Conservation (phyloP, 2,113 vertebrate genomes). For the Hyperoodon ampullatus region DNA sequence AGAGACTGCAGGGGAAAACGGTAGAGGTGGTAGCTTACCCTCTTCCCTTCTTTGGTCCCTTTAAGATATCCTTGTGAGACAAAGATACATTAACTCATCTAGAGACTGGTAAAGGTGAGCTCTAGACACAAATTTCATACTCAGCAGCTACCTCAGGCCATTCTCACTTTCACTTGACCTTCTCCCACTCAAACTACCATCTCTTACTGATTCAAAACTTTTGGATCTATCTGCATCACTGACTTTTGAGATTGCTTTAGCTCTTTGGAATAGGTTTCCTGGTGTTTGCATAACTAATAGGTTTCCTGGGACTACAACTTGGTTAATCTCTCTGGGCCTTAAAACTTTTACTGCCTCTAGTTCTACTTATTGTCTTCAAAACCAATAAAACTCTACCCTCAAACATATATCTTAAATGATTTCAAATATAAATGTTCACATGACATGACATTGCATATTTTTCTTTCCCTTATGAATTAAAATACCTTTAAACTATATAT, state of each 20-base stretch:
- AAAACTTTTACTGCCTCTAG: background rate
- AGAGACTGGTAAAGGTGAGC: background rate
- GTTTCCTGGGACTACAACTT: background rate
- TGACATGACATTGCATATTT: background rate
- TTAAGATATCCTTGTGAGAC: background rate
- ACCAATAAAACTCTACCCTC: background rate
- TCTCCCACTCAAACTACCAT: background rate
- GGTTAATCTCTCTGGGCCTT: background rate
- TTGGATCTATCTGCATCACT: background rate
- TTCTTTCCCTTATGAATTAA: background rate
- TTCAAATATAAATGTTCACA: background rate
- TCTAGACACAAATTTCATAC: background rate
- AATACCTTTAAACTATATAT: background rate
- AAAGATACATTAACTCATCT: background rate
- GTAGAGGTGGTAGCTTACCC: background rate
- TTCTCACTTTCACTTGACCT: background rate
- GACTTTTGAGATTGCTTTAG: background rate
- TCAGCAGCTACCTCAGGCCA: background rate
- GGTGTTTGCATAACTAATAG: background rate
- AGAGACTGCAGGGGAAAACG: background rate
- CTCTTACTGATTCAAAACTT: background rate
- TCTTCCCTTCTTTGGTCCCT: background rate
- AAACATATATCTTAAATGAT: background rate
- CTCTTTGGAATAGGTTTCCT: background rate
- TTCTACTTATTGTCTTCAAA: background rate